Base-by-base conservation (phyloP, 2,113 vertebrate species). In the Rhea pennata region DNA sequence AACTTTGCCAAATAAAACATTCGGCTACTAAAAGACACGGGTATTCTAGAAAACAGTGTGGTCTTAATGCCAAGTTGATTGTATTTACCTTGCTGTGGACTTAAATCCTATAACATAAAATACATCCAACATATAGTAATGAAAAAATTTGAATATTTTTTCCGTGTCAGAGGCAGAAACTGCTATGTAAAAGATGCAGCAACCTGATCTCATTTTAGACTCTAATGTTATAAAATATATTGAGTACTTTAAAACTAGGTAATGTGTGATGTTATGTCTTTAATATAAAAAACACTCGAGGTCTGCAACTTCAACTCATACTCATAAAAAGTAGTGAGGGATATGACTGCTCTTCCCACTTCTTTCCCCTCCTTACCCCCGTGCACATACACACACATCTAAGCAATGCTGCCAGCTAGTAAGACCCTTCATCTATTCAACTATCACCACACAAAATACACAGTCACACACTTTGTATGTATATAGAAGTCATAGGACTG, bases 91-190 rank as follows among this genome's bases (percentile, higher is more conserved):
- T 96, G 44, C 80, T 87, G 61, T 76, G 36, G 33, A 75, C 40
- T 95, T 82, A 92, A 88, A 95, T 88, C 40, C n/a, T 93, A 50
- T 42, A 15, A 51, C 29, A 16, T 73, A 75, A 91, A 95, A 89
- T 67, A 66, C 70, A 96, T 62, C 15, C 82, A 94, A 78, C 33
- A 69, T 12, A 66, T 11, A 83, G 5, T 64, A 93, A 91, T 84
- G 64, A 92, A 76, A 76, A 93, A 94, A 40, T 2, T 39, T 67
- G 7, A 39, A 33, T 58, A 22, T 59, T 86, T 78, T 80, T 80
- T 44, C 29, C 82, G 44, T 79, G 70, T 91, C 86, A 90, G 23
- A 87, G 42, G 15, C 48, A 91, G 80, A 95, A 95, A 36, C 27
- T 73, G 20, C 33, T 40, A 77, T 58, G 54, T 71, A 90, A 59